Conservation (phyloP, 2,888 invertebrate genomes). For the Rhimphoctona megacephalus region DNA sequence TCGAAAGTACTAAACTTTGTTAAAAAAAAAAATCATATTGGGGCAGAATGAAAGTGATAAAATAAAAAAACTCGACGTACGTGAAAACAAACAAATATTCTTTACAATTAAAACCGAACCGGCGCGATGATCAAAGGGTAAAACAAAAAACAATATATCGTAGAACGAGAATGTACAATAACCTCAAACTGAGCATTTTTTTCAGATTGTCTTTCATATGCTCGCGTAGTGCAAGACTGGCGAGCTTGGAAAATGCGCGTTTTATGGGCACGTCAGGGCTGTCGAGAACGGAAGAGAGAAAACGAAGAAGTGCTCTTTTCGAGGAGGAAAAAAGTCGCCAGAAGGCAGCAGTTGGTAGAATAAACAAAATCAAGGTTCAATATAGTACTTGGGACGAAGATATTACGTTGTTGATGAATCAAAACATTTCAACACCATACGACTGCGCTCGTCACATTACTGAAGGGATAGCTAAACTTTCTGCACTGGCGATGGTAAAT, state of each 20-base stretch:
- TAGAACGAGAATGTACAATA: neutral
- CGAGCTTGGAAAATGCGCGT: constrained; percentile 28
- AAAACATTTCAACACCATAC: constrained; percentile 94
- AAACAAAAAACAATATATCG: neutral
- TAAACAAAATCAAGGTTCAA: constrained; percentile 96
- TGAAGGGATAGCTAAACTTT: constrained; percentile 80
- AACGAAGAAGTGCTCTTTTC: constrained; percentile 90
- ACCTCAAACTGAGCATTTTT: constrained; percentile 7
- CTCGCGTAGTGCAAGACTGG: constrained; percentile 44
- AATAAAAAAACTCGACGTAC: neutral
- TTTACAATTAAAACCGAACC: neutral
- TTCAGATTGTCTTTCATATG: constrained; percentile 32
- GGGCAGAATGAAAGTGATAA: constrained; percentile 6
- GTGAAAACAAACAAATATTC: neutral
- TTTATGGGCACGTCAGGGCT: constrained; percentile 47
- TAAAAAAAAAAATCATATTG: neutral
- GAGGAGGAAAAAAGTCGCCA: constrained; percentile 92
- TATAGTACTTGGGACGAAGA: constrained; percentile 88
- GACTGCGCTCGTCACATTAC: constrained; percentile 90
- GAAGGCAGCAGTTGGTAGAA: constrained; percentile 90
- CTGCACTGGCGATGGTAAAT: constrained; percentile 93
- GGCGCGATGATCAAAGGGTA: constrained; percentile 37
- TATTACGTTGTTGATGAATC: constrained; percentile 94
- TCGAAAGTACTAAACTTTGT: neutral
- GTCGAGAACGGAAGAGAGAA: constrained; percentile 84